Evolutionary conservation across 1,140 invertebrate genomes (phyloP), one percentile per base, ranked within the genome.

Genomic region (Aphelenchoides fujianensis): DNA sequence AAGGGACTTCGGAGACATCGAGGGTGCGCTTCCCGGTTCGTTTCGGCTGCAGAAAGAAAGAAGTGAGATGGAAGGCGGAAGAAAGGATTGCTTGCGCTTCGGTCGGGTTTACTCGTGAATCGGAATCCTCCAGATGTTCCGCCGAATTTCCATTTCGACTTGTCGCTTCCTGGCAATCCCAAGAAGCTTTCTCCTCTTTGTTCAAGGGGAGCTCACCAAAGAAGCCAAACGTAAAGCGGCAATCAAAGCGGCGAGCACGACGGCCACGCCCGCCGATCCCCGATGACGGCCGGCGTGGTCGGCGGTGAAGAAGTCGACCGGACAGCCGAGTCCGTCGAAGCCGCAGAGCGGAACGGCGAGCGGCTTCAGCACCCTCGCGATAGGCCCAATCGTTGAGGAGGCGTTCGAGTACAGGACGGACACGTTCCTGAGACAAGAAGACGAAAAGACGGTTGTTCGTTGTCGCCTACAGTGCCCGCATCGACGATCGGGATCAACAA

Each of bases 161-260:
- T 59, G 55, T 16, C 55, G 5, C 7, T 59, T 59, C 5, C 19
- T 59, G n/a, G 23, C 55, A 19, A 59, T 7, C 5, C 3, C 68
- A 27, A n/a, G n/a, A n/a, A n/a, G n/a, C n/a, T n/a, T n/a, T n/a
- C n/a, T 37, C 69, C 66, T 19, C 70, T 72, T 67, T n/a, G n/a
- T n/a, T n/a, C n/a, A n/a, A n/a, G n/a, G n/a, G n/a, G n/a, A n/a
- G 71, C 76, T 70, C 69, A 74, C 76, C 32, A 52, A 2, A 79
- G 32, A 23, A 74, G 32, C 34, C 31, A 74, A 34, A 68, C 32
- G 19, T n/a, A 70, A 19, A 72, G 30, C 35, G 12, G 41, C 32
- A 32, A 77, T 35, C 16, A 16, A 28, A n/a, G 72, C 54, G 41
- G 69, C n/a, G 9, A 74, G n/a, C 9, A 76, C 27, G 5, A 82